phyloP scores from a whole-genome alignment of 1,140 invertebrate species.

The Drosophila fuyamai region DNA sequence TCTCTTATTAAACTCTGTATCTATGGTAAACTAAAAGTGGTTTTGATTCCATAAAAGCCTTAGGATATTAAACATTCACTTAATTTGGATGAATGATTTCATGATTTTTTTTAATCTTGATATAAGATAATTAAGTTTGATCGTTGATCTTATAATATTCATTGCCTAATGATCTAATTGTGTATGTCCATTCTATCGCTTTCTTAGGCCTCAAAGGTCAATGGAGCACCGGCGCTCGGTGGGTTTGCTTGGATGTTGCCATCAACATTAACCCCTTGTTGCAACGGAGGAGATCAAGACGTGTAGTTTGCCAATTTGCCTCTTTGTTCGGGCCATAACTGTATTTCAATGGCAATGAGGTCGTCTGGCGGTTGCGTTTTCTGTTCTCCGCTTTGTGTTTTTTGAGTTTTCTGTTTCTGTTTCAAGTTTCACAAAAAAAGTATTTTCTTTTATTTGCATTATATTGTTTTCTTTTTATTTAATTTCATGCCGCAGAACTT shows the following conservation, averaged over 20 bases:
- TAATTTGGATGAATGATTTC: too few relatives aligned
- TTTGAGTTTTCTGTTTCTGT: constrained; percentile 38
- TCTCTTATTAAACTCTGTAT: too few relatives aligned
- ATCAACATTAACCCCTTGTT: constrained; percentile 27
- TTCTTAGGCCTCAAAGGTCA: constrained; percentile 9
- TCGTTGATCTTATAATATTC: not conserved
- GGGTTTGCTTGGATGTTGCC: constrained; percentile 18
- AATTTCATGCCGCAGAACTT: constrained; percentile 32
- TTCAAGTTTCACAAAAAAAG: constrained; percentile 40
- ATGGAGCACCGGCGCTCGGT: constrained; percentile 7
- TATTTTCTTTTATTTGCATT: constrained; percentile 52
- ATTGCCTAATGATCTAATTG: not conserved
- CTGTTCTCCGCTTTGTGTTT: constrained; percentile 31
- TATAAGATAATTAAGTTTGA: not conserved
- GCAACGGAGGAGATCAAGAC: constrained; percentile 21
- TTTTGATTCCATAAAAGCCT: too few relatives aligned
- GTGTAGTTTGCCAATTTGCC: constrained; percentile 43
- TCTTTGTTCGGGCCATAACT: constrained; percentile 68
- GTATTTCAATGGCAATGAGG: constrained; percentile 80
- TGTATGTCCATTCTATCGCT: not conserved
- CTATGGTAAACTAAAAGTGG: too few relatives aligned
- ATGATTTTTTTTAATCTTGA: too few relatives aligned
- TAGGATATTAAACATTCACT: too few relatives aligned
- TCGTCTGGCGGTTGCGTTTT: constrained; percentile 55
- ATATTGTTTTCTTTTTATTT: constrained; percentile 23